A percentile compares a stretch with the other conserved stretches of the same genome.
Conservation (phyloP, 2,888 invertebrate species). For the Dynastes grantii region DNA sequence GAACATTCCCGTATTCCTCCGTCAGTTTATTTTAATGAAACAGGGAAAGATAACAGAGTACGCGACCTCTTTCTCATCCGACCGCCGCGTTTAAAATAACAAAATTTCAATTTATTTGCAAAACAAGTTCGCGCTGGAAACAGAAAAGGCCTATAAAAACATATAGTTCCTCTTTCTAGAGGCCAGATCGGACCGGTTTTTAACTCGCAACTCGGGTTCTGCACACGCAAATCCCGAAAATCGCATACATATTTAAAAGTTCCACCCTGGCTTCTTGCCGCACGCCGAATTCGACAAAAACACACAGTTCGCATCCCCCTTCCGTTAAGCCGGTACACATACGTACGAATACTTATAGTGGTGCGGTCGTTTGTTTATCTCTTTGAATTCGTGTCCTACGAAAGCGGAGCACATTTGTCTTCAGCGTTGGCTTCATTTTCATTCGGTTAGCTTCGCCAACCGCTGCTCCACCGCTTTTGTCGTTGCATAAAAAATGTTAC, state of each 20-base stretch:
- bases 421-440: conserved; percentile 41
- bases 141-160: conserved; percentile 54
- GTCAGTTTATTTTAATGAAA: conserved; percentile 47
- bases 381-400: conserved; percentile 41
- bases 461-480: conserved; percentile 26
- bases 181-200: conserved; percentile 27
- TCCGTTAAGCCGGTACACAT: conserved; percentile 30
- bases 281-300: conserved; percentile 40
- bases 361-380: conserved; percentile 44
- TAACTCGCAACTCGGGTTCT: conserved; percentile 31
- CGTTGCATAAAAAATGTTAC: conserved; percentile 32
- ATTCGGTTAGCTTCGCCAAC: conserved; percentile 32
- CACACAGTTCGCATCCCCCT: conserved; percentile 30
- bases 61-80: conserved; percentile 34
- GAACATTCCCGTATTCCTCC: conserved; percentile 10
- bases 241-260: conserved; percentile 57
- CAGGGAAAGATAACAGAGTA: conserved; percentile 37
- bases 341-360: conserved; percentile 44
- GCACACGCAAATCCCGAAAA: conserved; percentile 55
- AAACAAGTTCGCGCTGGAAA: conserved; percentile 53
- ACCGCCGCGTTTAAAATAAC: conserved; percentile 56
- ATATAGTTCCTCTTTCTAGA: conserved; percentile 37
- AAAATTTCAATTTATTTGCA: conserved; percentile 59
- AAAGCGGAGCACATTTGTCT: conserved; percentile 36
- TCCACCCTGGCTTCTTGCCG: conserved; percentile 35